Evolutionary conservation across 2,113 vertebrate genomes (phyloP).

Genomic region (Calyptomena viridis): DNA sequence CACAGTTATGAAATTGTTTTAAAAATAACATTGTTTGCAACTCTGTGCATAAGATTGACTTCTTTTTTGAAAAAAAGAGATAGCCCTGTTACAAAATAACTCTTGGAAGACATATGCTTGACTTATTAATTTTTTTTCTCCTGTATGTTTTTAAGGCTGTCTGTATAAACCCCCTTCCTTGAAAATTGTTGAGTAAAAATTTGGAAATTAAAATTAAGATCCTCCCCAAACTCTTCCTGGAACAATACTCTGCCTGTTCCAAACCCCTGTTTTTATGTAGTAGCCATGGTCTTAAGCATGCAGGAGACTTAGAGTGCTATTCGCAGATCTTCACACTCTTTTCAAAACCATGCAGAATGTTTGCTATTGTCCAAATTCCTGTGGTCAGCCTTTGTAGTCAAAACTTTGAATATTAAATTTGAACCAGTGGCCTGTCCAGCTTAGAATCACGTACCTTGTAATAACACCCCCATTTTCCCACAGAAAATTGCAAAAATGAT

Average conservation of each 20-base stretch:
- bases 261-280: background rate
- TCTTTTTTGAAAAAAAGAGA: background rate
- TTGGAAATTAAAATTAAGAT: background rate
- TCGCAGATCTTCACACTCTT: background rate
- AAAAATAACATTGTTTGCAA: background rate
- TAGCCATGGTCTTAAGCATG: background rate
- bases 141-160: background rate
- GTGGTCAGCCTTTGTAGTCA: background rate
- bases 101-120: background rate
- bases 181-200: background rate
- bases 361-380: background rate
- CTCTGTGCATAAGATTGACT: background rate
- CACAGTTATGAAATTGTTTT: background rate
- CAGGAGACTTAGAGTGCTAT: background rate
- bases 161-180: background rate
- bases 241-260: background rate
- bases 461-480: background rate
- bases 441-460: background rate
- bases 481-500: background rate
- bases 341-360: background rate
- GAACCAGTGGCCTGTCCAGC: background rate
- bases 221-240: background rate
- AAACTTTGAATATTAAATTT: background rate
- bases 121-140: background rate
- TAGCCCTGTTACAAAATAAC: background rate